Base-by-base conservation (phyloP, 2,888 invertebrate species). In the Xanthorhoe spadicearia region DNA sequence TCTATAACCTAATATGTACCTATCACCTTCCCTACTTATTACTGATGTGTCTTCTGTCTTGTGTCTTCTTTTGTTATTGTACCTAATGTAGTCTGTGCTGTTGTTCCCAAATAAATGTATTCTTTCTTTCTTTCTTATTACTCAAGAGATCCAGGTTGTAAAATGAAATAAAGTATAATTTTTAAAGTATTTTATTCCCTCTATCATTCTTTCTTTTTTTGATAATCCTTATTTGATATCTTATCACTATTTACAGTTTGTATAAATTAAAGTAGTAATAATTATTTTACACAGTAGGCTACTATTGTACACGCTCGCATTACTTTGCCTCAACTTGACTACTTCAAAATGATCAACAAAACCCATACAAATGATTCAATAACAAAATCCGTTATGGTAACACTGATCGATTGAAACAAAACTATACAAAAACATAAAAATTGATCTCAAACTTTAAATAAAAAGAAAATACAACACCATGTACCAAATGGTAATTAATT, bases 241-340 rank as follows among this genome's bases (percentile, higher is more conserved):
- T 91, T 91, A 92, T 82, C 85, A 75, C 83, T 93, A 93, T 93
- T 89, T 93, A 93, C 92, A 92, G 86, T 89, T 91, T 89, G 88
- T 90, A 92, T 92, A 93, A 93, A 90, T 92, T 90, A 93, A 88
- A 85, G 84, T 89, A 89, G 84, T 87, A 86, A 88, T 88, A 89
- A n/a, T 85, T 86, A 89, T 87, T 87, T 87, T 90, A 92, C 85
- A 87, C 81, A 86, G 86, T 88, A 56, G 79, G 83, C 87, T 90
- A 90, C 86, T 88, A 92, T 92, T 92, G 92, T 93, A 93, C 92
- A 81, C 79, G 82, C 89, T 88, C 88, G 86, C 89, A 83, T 77
- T 74, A 62, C 69, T 68, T 74, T 67, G 35, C 74, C 81, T 88
- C 90, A 90, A 89, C 86, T 86, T 90, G 90, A 90, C 89, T 90